Evolutionary conservation across 2,113 vertebrate species (phyloP).

Genomic region (Tragelaphus scriptus): DNA sequence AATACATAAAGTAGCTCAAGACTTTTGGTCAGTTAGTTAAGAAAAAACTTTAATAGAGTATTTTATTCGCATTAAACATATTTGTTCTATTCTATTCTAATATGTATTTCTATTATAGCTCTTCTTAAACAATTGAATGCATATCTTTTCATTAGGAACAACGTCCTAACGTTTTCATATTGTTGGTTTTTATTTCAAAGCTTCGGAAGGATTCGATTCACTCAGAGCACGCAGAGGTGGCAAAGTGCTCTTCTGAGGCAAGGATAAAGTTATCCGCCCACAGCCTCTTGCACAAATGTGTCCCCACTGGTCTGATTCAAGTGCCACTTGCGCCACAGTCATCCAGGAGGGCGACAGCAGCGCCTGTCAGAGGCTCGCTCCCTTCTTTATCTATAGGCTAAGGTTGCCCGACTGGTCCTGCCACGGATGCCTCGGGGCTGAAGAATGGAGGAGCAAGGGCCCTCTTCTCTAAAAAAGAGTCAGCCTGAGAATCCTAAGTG

Average conservation of each 20-base stretch:
- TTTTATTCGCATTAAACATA: background rate
- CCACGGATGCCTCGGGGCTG: background rate
- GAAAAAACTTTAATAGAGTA: background rate
- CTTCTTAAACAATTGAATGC: background rate
- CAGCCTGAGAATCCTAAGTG: background rate
- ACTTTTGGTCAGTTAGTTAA: background rate
- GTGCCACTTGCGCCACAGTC: background rate
- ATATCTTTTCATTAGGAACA: background rate
- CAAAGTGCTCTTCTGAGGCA: background rate
- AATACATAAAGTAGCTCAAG: background rate
- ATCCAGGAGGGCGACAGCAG: background rate
- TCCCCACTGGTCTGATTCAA: background rate
- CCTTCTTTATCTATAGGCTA: slow-evolving; percentile 24
- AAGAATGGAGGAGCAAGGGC: background rate
- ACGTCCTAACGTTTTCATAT: background rate
- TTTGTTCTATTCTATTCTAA: background rate
- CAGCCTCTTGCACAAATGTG: slow-evolving; percentile 14
- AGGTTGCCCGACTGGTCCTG: background rate
- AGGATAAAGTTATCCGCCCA: background rate
- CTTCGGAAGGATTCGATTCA: background rate
- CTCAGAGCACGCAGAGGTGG: background rate
- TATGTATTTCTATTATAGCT: background rate
- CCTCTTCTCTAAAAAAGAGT: background rate
- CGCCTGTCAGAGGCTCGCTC: background rate
- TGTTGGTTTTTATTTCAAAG: background rate